phyloP scores from a whole-genome alignment of 1,140 invertebrate species.

The Hypsibius dujardini region DNA sequence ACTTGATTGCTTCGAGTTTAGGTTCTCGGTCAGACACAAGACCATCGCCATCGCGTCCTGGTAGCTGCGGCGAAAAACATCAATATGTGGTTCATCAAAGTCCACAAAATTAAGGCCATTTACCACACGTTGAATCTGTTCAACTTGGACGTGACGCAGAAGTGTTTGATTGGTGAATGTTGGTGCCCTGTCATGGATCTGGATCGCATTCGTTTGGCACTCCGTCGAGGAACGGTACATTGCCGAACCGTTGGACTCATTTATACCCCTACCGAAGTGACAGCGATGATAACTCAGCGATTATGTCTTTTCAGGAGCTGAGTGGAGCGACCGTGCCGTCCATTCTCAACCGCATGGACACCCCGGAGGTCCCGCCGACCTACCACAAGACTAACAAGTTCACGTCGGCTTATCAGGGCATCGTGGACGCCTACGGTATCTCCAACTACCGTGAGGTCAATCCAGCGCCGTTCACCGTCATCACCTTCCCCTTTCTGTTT shows the following conservation, averaged over 20 bases:
- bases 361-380: conserved; percentile 49
- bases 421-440: conserved; percentile 39
- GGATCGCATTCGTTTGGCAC: conserved; percentile 69
- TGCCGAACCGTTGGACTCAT: background rate
- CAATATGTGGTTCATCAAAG: conserved; percentile 84
- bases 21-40: conserved; percentile 79
- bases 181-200: conserved; percentile 87
- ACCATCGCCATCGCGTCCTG: conserved; percentile 79
- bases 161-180: conserved; percentile 93
- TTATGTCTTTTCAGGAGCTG: conserved; percentile 43
- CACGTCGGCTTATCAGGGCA: conserved; percentile 36
- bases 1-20: conserved; percentile 25
- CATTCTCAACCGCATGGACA: conserved; percentile 79
- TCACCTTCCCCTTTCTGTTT: conserved; percentile 83
- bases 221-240: conserved; percentile 66
- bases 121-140: conserved; percentile 57
- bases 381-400: conserved; percentile 40
- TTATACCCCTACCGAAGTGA: background rate
- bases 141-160: conserved; percentile 55
- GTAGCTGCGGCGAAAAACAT: conserved; percentile 81
- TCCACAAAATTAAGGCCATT: conserved; percentile 61
- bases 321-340: conserved; percentile 83
- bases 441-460: conserved; percentile 39
- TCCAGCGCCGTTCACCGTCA: conserved; percentile 62
- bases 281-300: no score